phyloP scores from a whole-genome alignment of 2,797 vertebrate genomes.

The Poecilia wingei region DNA sequence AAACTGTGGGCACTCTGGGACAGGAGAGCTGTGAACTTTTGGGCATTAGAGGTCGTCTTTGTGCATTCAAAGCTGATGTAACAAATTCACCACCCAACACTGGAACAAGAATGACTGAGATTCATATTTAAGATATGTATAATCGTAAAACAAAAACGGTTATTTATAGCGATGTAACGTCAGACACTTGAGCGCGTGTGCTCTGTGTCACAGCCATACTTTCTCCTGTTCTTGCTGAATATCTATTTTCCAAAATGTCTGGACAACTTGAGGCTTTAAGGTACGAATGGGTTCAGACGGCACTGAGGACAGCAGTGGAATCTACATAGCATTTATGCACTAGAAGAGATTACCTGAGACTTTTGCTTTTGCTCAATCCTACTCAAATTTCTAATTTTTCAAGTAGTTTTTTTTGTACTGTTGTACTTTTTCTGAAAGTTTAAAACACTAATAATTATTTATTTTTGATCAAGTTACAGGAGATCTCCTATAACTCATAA shows the following conservation, averaged over 20 bases:
- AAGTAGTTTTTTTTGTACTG: conserved; percentile 67
- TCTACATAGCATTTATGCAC: conserved; percentile 26
- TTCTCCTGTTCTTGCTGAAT: conserved; percentile 40
- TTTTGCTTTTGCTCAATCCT: conserved; percentile 19
- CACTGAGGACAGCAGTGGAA: conserved; percentile 32
- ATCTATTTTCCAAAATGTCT: neutral
- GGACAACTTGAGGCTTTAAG: conserved; percentile 26
- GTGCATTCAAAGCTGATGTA: conserved; percentile 37
- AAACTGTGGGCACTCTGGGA: conserved; percentile 28
- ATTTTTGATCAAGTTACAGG: conserved; percentile 56
- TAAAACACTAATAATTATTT: conserved; percentile 78
- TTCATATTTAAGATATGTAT: conserved; percentile 24
- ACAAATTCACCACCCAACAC: conserved; percentile 56
- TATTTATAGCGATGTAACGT: conserved; percentile 25
- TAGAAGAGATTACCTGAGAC: conserved; percentile 28
- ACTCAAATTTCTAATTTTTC: conserved; percentile 46
- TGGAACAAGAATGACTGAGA: conserved; percentile 54
- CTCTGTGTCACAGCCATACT: conserved; percentile 24
- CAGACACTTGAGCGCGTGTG: conserved; percentile 21
- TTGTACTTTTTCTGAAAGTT: conserved; percentile 55
- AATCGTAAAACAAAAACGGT: neutral
- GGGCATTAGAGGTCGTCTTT: conserved; percentile 57
- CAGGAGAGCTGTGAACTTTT: conserved; percentile 20
- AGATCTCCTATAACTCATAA: conserved; percentile 43
- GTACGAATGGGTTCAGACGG: conserved; percentile 30